phyloP scores from a whole-genome alignment of 2,888 invertebrate species.

The Trachelus troglodyta region DNA sequence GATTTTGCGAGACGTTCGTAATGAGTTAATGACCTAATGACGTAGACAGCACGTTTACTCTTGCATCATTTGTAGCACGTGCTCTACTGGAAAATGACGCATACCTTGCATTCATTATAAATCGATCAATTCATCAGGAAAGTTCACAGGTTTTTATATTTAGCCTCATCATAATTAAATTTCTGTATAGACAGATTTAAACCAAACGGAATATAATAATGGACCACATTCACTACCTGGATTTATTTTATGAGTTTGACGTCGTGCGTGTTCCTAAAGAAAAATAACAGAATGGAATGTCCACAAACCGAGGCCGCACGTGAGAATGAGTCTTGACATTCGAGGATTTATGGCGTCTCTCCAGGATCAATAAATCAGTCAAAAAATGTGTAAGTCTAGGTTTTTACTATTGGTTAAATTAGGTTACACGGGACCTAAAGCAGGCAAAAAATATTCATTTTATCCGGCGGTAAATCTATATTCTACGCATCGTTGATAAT shows the following conservation, averaged over 20 bases:
- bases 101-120: neutral
- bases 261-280: neutral
- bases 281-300: neutral
- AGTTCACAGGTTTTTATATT: neutral
- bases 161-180: neutral
- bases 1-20: neutral
- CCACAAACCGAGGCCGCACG: neutral
- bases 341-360: neutral
- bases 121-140: neutral
- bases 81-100: neutral
- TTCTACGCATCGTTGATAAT: neutral
- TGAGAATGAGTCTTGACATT: neutral
- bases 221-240: neutral
- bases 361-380: neutral
- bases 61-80: neutral
- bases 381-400: neutral
- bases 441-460: neutral
- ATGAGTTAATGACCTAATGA: neutral
- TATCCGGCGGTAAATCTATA: neutral
- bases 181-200: neutral
- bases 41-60: neutral
- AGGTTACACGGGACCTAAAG: neutral
- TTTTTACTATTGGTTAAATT: neutral
- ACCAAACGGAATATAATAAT: neutral
- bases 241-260: neutral